Base-by-base conservation (phyloP, 2,113 vertebrate genomes). In the Acrocephalus arundinaceus region DNA sequence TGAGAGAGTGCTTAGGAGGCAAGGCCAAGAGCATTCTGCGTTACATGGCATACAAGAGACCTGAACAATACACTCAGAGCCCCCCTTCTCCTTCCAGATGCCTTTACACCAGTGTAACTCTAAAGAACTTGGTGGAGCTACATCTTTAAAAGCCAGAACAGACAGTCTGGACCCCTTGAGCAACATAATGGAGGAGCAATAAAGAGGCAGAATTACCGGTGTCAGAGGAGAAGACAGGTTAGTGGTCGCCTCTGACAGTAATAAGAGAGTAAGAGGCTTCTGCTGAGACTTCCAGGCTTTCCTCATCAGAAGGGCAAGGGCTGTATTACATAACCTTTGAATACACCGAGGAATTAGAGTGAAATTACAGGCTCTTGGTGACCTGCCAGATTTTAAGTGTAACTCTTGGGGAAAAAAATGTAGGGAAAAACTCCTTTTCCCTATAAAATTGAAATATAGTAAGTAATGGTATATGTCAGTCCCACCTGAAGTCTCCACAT, bases 401-500 rank as follows among this genome's bases (percentile, higher is more conserved):
- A 90, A 66, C 37, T 71, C 62, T 48, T 43, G 24, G 13, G 43
- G 9, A 25, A 49, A 49, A 54, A 55, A 52, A 78, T 2, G 39
- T 35, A 67, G n/a, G 41, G 13, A 48, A 66, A 78, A 45, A 5
- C 16, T 52, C 30, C 4, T 62, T 76, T 77, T 24, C 19, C 71
- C 57, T 43, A n/a, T 67, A 73, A 94, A 81, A 51, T 13, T 58
- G 79, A 93, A 95, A 90, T 93, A 90, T 78, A 89, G 39, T 54
- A 80, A 80, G 85, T 65, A 84, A 66, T 71, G 61, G 79, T 80
- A 33, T 74, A 41, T 85, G 59, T 85, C 89, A 90, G 63, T 71
- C 85, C 39, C 65, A 89, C 43, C 61, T 80, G 77, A 97, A 97
- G 84, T 59, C 78, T 91, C 89, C 72, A 74, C 71, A 82, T 83